These are phyloP conservation scores for Neotoma lepida DNA, from an alignment of 2,113 vertebrate genomes.

Conservation along the genomic window DNA sequence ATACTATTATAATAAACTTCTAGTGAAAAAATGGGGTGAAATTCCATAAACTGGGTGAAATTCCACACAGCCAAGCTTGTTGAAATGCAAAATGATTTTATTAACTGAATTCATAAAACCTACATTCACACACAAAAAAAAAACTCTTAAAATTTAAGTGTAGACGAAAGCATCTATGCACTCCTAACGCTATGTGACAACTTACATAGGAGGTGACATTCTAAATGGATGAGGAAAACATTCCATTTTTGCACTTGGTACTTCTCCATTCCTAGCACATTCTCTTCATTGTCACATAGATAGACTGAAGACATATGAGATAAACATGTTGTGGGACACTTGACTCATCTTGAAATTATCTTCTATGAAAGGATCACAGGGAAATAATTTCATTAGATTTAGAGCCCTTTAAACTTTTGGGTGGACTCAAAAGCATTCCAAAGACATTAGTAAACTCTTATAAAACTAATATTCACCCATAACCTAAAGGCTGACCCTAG, in stretches of 20 bases:
- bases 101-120: not conserved
- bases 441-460: conserved; percentile 54
- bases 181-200: not conserved
- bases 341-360: conserved; percentile 62
- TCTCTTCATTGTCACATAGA: not conserved
- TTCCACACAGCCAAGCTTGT: not conserved
- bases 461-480: not conserved
- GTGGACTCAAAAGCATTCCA: conserved; percentile 60
- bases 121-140: not conserved
- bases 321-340: not conserved
- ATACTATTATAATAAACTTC: not conserved
- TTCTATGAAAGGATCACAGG: conserved; percentile 41
- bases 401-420: conserved; percentile 48
- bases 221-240: not conserved
- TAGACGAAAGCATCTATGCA: not conserved
- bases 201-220: not conserved
- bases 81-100: not conserved
- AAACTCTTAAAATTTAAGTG: not conserved
- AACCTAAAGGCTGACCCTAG: not conserved
- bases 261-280: not conserved
- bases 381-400: conserved; percentile 55
- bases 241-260: not conserved
- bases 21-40: not conserved
- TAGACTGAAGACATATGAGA: not conserved
- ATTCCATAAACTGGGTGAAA: not conserved